These are phyloP conservation scores for Heterohyrax brucei DNA, from an alignment of 2,797 vertebrate species.

Conservation along the genomic window DNA sequence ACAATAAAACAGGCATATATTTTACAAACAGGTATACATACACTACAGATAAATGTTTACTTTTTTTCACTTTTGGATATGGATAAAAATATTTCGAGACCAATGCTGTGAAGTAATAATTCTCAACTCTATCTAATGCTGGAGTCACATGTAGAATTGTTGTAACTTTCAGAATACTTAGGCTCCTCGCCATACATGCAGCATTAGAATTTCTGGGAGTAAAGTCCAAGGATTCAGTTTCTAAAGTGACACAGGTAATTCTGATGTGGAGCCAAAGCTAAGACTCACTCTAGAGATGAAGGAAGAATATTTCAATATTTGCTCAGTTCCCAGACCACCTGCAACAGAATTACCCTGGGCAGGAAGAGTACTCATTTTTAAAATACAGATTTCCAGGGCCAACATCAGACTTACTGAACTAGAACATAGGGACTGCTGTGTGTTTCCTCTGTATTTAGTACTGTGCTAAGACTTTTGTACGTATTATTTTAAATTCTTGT, in stretches of 20 bases:
- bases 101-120: constrained; percentile 2
- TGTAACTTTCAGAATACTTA: background rate
- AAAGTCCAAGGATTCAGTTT: background rate
- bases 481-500: background rate
- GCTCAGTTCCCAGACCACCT: background rate
- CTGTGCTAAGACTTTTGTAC: background rate
- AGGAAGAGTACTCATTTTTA: background rate
- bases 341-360: background rate
- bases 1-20: constrained; percentile 12
- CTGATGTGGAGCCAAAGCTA: background rate
- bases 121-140: background rate
- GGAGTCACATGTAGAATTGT: background rate
- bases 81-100: constrained; percentile 55
- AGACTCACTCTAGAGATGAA: background rate
- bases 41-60: background rate
- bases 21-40: constrained; percentile 9
- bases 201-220: constrained; percentile 23
- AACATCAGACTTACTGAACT: background rate
- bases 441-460: background rate
- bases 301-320: constrained; percentile 25
- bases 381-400: background rate
- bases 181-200: background rate
- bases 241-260: constrained; percentile 4
- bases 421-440: background rate
- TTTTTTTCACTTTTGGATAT: constrained; percentile 15